Conservation (phyloP, 2,797 vertebrate species). For the Trachops cirrhosus region DNA sequence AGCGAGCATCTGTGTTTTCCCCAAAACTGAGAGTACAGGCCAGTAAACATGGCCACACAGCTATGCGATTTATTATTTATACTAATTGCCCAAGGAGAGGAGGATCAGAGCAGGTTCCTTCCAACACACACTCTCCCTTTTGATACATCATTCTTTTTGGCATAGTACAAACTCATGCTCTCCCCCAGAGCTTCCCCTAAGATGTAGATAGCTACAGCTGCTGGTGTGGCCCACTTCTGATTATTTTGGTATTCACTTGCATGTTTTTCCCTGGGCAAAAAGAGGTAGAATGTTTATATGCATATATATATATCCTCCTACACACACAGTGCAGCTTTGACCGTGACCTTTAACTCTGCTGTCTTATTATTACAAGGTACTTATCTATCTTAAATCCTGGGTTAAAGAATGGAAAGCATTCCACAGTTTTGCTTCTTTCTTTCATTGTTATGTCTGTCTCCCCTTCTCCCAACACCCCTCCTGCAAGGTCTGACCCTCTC, state of each 20-base stretch:
- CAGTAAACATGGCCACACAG: not conserved
- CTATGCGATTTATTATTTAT: not conserved
- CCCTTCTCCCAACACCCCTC: not conserved
- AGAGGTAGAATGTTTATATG: not conserved
- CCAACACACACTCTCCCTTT: not conserved
- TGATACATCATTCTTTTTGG: not conserved
- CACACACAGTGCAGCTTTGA: not conserved
- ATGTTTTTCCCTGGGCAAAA: not conserved
- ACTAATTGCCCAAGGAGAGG: not conserved
- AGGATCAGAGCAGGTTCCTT: not conserved
- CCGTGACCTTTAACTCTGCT: not conserved
- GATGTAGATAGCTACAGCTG: not conserved
- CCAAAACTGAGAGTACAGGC: not conserved
- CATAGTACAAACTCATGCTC: not conserved
- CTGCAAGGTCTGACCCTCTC: not conserved
- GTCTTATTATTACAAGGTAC: not conserved
- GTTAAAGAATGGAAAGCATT: slow-evolving; percentile 14
- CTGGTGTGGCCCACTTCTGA: not conserved
- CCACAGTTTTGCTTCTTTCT: not conserved
- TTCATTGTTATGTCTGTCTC: not conserved
- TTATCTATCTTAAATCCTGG: not conserved
- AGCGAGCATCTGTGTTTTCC: not conserved
- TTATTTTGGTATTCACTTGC: not conserved
- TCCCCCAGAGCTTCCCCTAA: not conserved
- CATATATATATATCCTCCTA: not conserved